These are phyloP conservation scores for Heliocidaris erythrogramma DNA, from an alignment of 35 echinoderm and acorn worm species.

Conservation along the genomic window DNA sequence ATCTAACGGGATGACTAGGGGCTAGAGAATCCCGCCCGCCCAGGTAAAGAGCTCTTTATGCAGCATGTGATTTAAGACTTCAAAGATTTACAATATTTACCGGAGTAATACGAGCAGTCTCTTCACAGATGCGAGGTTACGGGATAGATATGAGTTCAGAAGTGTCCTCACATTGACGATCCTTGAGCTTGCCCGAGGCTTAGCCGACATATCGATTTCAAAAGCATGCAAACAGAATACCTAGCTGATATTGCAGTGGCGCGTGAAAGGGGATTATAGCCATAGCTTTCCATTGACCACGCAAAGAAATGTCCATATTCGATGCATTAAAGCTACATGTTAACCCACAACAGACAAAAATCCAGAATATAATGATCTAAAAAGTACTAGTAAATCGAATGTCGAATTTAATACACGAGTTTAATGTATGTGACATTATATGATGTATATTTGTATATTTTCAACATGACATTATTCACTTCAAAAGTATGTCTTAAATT, in stretches of 20 bases:
- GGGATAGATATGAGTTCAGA: slow-evolving; percentile 10
- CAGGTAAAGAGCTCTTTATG: slow-evolving; percentile 16
- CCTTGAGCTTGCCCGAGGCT: slow-evolving; percentile 13
- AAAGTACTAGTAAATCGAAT: not conserved
- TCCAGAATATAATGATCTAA: not conserved
- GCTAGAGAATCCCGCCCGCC: not conserved
- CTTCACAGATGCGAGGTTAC: not conserved
- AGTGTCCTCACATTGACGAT: slow-evolving; percentile 8
- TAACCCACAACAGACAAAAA: not conserved
- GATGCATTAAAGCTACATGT: not conserved
- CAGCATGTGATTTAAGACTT: not conserved
- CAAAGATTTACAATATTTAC: not conserved
- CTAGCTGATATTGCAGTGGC: not conserved
- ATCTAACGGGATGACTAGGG: not conserved
- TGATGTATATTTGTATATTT: not conserved
- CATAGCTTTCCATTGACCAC: not conserved
- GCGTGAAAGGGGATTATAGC: not conserved
- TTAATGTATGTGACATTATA: not conserved
- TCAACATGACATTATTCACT: too few species aligned
- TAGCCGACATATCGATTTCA: not conserved
- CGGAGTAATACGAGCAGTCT: slow-evolving; percentile 1
- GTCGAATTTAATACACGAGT: not conserved
- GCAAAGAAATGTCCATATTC: not conserved
- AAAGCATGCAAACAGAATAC: not conserved
- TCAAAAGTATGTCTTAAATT: too few species aligned